Evolutionary conservation across 2,797 vertebrate species (phyloP).

Genomic region (Urophycis tenuis): DNA sequence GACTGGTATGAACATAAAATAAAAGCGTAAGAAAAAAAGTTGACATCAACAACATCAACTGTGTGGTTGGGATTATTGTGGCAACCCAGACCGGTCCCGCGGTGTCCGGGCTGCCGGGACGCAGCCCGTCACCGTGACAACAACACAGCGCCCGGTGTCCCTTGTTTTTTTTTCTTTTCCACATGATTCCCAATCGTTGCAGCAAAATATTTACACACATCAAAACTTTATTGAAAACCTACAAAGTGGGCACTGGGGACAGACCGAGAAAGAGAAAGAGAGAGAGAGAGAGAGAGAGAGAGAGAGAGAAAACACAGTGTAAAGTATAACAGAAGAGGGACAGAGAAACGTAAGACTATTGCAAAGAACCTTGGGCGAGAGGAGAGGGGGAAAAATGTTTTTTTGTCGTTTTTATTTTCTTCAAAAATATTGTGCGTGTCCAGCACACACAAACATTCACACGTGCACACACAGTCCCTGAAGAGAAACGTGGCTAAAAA

Average conservation of each 20-base stretch:
- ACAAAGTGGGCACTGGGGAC: constrained; percentile 27
- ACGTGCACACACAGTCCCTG: constrained; percentile 51
- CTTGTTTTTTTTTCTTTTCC: constrained; percentile 37
- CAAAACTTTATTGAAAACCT: constrained; percentile 59
- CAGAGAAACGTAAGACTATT: constrained; percentile 30
- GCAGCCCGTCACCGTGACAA: constrained; percentile 36
- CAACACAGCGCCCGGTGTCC: constrained; percentile 34
- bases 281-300: constrained; percentile 25
- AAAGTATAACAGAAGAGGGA: constrained; percentile 28
- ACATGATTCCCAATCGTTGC: constrained; percentile 55
- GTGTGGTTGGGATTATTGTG: constrained; percentile 26
- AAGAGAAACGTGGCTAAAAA: constrained; percentile 51
- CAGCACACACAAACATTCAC: constrained; percentile 59
- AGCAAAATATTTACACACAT: constrained; percentile 65
- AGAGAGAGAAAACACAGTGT: constrained; percentile 5
- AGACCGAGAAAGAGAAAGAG: constrained; percentile 21
- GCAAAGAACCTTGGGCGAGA: constrained; percentile 18
- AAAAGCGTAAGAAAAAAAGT: constrained; percentile 40
- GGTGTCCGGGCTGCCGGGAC: constrained; percentile 21
- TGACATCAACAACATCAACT: constrained; percentile 50
- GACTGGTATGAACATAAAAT: constrained; percentile 48
- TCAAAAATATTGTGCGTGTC: constrained; percentile 51
- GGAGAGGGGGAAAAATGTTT: constrained; percentile 26
- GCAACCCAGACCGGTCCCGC: constrained; percentile 34
- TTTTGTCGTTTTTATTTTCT: neutral